These are phyloP conservation scores for Pterobdella sp. DNA, from an alignment of 2,888 invertebrate genomes.

Conservation along the genomic window DNA sequence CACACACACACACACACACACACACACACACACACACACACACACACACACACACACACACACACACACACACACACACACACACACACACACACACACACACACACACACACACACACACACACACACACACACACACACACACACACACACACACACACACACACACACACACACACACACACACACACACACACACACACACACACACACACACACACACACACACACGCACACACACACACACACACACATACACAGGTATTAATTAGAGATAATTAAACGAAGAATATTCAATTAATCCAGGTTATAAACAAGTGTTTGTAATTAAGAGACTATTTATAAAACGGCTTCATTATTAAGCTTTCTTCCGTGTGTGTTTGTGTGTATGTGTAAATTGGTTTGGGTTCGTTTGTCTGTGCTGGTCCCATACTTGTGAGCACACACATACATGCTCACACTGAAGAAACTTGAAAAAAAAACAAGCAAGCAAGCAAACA, in stretches of 20 bases:
- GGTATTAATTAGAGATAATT: no score
- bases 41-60: conserved; percentile 26
- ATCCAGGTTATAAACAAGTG: no score
- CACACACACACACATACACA: not conserved
- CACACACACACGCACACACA: conserved; percentile 27
- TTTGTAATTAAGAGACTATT: no score
- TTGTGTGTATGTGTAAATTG: no score
- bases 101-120: conserved; percentile 30
- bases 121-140: conserved; percentile 30
- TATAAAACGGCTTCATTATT: no score
- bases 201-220: conserved; percentile 30
- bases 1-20: conserved; percentile 30
- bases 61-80: conserved; percentile 29
- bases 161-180: conserved; percentile 31
- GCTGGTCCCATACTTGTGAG: no score
- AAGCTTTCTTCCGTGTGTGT: no score
- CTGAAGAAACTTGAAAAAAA: no score
- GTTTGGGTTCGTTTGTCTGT: no score
- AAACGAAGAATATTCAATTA: no score
- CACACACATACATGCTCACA: no score
- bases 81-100: conserved; percentile 30
- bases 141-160: conserved; percentile 22
- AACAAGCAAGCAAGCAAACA: no score
- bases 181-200: conserved; percentile 29
- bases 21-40: conserved; percentile 32